Evolutionary conservation across 2,113 vertebrate species (phyloP).

Genomic region (Saimiri boliviensis): DNA sequence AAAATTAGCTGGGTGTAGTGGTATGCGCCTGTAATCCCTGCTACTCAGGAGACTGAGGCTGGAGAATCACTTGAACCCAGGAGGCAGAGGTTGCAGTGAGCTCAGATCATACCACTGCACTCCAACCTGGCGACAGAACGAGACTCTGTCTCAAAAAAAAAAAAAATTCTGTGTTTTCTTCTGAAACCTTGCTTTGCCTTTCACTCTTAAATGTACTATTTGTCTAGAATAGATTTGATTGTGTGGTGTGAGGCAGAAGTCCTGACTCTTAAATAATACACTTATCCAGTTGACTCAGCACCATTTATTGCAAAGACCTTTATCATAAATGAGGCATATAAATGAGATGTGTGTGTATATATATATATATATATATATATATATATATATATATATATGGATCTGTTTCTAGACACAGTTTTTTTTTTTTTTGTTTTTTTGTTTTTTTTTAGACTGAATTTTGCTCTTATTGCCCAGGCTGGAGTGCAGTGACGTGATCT

Average conservation of each 20-base stretch:
- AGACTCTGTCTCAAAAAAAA: too few species aligned
- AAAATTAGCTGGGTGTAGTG: too few species aligned
- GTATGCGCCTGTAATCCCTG: too few species aligned
- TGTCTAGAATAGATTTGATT: neutral
- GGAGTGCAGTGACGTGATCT: too few species aligned
- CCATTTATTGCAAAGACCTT: neutral
- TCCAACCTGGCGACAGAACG: too few species aligned
- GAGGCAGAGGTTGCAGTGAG: too few species aligned
- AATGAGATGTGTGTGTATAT: neutral
- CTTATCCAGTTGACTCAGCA: neutral
- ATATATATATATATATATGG: neutral
- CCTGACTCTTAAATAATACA: neutral
- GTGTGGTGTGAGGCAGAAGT: neutral
- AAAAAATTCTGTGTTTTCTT: neutral
- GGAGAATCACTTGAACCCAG: too few species aligned
- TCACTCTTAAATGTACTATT: neutral
- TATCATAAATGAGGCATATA: neutral
- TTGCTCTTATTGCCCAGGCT: too few species aligned
- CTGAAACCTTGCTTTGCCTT: constrained; percentile 7
- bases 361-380: neutral
- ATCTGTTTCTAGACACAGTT: neutral
- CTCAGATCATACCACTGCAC: too few species aligned
- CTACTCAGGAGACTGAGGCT: too few species aligned
- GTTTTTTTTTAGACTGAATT: too few species aligned
- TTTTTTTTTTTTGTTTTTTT: neutral